These are phyloP conservation scores for Euzophera pinguis DNA, from an alignment of 2,888 invertebrate genomes.

Conservation along the genomic window DNA sequence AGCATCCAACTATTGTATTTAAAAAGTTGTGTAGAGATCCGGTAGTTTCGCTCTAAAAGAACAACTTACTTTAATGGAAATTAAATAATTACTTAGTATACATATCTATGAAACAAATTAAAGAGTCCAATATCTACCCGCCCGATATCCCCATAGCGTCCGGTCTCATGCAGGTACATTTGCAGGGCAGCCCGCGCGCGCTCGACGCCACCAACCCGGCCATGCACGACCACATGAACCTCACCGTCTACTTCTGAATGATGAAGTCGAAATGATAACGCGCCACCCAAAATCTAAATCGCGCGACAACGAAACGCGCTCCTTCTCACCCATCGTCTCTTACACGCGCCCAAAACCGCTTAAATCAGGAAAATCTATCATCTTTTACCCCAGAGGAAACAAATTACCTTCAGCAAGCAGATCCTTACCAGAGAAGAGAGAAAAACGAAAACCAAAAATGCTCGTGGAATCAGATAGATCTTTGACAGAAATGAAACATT, in stretches of 20 bases:
- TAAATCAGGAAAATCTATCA: background rate
- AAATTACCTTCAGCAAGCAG: background rate
- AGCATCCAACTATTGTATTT: too few species aligned
- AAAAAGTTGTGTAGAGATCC: too few species aligned
- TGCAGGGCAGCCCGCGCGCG: conserved; percentile 55
- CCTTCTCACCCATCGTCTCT: background rate
- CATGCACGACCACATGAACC: conserved; percentile 81
- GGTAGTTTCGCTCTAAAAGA: too few species aligned
- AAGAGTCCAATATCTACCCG: background rate
- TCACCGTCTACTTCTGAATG: conserved; percentile 84
- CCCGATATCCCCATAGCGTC: background rate
- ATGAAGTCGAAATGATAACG: background rate
- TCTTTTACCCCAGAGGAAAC: conserved; percentile 9
- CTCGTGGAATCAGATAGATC: background rate
- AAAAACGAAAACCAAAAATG: background rate
- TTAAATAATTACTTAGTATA: too few species aligned
- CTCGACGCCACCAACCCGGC: conserved; percentile 61
- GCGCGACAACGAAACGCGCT: background rate
- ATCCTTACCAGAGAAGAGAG: conserved; percentile 1
- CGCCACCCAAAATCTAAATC: background rate
- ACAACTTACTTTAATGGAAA: too few species aligned
- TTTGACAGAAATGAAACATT: conserved; percentile 2
- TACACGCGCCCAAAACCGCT: conserved; percentile 2
- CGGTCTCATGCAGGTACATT: conserved; percentile 25
- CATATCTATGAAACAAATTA: too few species aligned